Conservation (phyloP, 2,888 invertebrate species). For the Eledone cirrhosa region DNA sequence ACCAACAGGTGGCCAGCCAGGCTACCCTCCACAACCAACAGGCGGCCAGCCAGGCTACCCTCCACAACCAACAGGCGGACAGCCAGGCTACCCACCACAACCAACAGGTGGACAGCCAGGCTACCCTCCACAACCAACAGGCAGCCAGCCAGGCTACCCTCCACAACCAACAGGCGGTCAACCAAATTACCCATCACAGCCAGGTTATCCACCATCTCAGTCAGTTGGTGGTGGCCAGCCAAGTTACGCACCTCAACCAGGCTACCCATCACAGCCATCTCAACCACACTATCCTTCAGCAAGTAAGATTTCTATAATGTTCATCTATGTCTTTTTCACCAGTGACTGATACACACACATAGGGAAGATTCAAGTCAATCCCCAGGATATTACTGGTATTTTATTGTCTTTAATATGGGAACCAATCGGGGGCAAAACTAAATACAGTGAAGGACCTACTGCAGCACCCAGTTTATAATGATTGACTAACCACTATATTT, state of each 20-base stretch:
- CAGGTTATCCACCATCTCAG: conserved; percentile 29
- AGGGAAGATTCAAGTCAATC: too few species aligned
- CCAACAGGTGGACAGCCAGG: conserved; percentile 27
- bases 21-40: conserved; percentile 36
- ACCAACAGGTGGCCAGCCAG: conserved; percentile 22
- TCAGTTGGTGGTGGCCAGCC: conserved; percentile 24
- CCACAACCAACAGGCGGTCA: conserved; percentile 29
- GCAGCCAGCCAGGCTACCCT: conserved; percentile 25
- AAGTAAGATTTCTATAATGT: conserved; percentile 32
- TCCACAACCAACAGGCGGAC: not conserved
- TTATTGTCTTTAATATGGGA: too few species aligned
- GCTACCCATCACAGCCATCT: conserved; percentile 28
- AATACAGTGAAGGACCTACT: too few species aligned
- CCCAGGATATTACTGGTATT: too few species aligned
- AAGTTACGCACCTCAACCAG: conserved; percentile 30
- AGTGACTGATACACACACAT: not conserved
- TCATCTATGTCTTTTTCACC: conserved; percentile 21
- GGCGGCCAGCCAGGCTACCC: conserved; percentile 22
- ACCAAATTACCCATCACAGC: conserved; percentile 31
- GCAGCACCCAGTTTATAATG: too few species aligned
- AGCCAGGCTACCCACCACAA: conserved; percentile 28
- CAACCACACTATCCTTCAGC: conserved; percentile 30
- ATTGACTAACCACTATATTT: too few species aligned
- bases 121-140: conserved; percentile 14
- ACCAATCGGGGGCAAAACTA: too few species aligned